Conservation (phyloP, 2,888 invertebrate genomes). For the Mythimna impura region DNA sequence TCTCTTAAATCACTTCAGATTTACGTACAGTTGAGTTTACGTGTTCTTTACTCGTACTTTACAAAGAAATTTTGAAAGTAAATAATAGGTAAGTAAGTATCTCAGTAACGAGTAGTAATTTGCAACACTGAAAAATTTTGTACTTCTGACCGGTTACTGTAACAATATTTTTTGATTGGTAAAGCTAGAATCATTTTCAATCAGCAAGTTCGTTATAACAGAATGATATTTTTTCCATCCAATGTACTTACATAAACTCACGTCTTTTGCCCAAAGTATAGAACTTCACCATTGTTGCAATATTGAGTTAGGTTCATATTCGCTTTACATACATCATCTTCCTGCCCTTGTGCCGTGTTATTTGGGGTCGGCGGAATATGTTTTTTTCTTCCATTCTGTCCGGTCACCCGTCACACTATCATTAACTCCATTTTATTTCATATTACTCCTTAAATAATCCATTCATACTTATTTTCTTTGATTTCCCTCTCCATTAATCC, state of each 20-base stretch:
- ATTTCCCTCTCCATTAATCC: too few species aligned
- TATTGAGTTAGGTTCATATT: not conserved
- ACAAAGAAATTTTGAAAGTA: not conserved
- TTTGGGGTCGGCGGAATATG: too few species aligned
- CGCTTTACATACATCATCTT: not conserved
- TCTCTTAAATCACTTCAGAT: constrained; percentile 7
- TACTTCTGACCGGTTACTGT: not conserved
- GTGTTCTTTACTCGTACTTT: constrained; percentile 10
- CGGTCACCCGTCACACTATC: too few species aligned
- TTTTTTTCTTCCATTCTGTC: too few species aligned
- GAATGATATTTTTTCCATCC: not conserved
- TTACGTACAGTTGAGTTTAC: constrained; percentile 3
- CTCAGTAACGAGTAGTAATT: not conserved
- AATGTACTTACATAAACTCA: not conserved
- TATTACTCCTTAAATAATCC: too few species aligned
- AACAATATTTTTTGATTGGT: not conserved
- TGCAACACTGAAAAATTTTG: not conserved
- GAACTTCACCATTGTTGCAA: not conserved
- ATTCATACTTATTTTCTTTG: too few species aligned
- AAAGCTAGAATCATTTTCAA: not conserved
- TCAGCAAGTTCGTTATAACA: not conserved
- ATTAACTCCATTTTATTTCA: too few species aligned
- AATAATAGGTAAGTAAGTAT: not conserved
- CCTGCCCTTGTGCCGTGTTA: too few species aligned
- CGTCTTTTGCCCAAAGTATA: not conserved